Evolutionary conservation across 2,113 vertebrate species (phyloP), one percentile per base, ranked within the genome.

Genomic region (Pagrus major): DNA sequence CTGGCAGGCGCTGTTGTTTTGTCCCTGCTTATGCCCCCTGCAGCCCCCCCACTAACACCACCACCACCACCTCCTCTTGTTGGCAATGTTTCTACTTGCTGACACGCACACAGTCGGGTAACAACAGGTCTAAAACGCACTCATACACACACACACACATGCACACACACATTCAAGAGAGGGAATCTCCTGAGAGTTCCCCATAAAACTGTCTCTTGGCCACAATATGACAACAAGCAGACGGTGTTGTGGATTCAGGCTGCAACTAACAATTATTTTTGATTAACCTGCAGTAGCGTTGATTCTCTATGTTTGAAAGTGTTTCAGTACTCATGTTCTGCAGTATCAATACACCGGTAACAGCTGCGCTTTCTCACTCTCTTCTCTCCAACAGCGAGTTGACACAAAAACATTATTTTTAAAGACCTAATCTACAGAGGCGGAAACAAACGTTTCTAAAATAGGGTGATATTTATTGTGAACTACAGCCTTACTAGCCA

Each of bases 1-100:
- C 83, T 82, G 86, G 88, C 85, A 87, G 60, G 63, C 37, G 1
- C 11, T 76, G 86, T 81, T 89, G 84, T 92, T 90, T 85, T 88
- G 80, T 83, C 80, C 77, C 78, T 51, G 27, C 52, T 82, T 66
- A 73, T 70, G 73, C 83, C 89, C 33, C 76, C 80, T 81, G 37
- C 66, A 76, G 83, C 44, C 56, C 37, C 51, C n/a, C 8, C 27
- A 31, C 3, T 46, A 58, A 8, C 44, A 27, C 33, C 49, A 3
- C 5, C 55, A 18, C 29, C 39, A 42, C 41, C 37, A 39, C 39
- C 16, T 8, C 2, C 66, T 15, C 35, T 65, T 64, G 41, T 78
- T 90, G 85, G 80, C 86, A 83, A 69, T 16, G 12, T 71, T 83
- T 72, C 37, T 77, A 47, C 85, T 71, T 52, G 25, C 79, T 84